Evolutionary conservation across 2,113 vertebrate species (phyloP), one percentile per base, ranked within the genome.

Genomic region (Microtus pennsylvanicus): DNA sequence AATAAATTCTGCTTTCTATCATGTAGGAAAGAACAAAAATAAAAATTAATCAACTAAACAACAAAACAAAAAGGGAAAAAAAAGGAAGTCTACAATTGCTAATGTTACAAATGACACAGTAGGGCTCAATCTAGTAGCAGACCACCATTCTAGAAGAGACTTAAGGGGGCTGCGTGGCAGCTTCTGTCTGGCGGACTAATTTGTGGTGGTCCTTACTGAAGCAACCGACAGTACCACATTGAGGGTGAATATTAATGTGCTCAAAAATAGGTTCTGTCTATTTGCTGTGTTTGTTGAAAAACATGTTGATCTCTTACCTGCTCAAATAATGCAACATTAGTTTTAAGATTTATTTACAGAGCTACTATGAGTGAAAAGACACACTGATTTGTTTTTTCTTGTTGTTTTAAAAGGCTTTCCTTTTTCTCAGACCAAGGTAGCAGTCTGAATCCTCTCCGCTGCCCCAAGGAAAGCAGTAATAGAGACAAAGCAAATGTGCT

Each of bases 1-100:
- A 90, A 76, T 92, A 94, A 77, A 91, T 76, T 16, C 47, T 89
- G 26, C 82, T 95, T 70, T 28, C n/a, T 83, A 87, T 78, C 22
- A 95, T 30, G 2, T 50, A 91, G 78, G 55, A 11, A 50, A 69
- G 92, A 58, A 22, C 52, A 81, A 70, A 50, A 58, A 35, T 55
- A 81, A 70, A 50, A 58, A 35, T 55, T 76, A 70, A 38, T 24
- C 38, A 85, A 50, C 21, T 24, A 38, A 82, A 26, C 22, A 61
- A 82, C 38, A 24, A 61, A 33, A 78, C 24, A 76, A 45, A 58
- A 5, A 12, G 55, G 33, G 5, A 5, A n/a, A 47, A 14, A 16
- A 63, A 24, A 52, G 76, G 13, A 61, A 78, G 10, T 89, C 45
- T 81, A 35, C 24, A n/a, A 61, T 26, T 85, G 67, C 47, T 67